Conservation (phyloP, 2,888 invertebrate genomes). For the Tipula helvola region DNA sequence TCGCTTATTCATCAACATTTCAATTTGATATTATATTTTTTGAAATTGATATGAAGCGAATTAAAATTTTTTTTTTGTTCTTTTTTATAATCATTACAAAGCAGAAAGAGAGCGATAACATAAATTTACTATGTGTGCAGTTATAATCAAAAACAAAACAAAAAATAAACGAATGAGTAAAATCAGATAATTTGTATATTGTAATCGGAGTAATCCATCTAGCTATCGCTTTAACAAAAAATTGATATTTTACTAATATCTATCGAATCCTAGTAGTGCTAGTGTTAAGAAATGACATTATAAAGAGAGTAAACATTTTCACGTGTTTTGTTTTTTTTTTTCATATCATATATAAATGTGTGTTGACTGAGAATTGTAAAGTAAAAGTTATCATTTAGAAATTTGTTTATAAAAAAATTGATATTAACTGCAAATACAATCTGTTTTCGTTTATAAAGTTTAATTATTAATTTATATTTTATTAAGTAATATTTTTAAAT, state of each 20-base stretch:
- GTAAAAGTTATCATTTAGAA: neutral
- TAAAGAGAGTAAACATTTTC: neutral
- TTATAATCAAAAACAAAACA: neutral
- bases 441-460: neutral
- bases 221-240: neutral
- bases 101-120: neutral
- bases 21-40: neutral
- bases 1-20: neutral
- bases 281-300: neutral
- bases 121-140: neutral
- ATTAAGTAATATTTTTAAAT: neutral
- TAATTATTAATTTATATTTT: neutral
- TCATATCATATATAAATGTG: neutral
- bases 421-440: neutral
- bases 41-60: neutral
- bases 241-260: neutral
- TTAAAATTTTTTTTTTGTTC: neutral
- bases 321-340: neutral
- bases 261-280: neutral
- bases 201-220: neutral
- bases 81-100: too few species aligned
- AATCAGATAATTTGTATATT: neutral
- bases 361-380: neutral
- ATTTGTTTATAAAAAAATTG: neutral
- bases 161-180: neutral